Percentiles rank a stretch among this genome's conserved stretches.
These are phyloP conservation scores for Hydropotes inermis DNA, from an alignment of 2,113 vertebrate genomes.

Conservation along the genomic window DNA sequence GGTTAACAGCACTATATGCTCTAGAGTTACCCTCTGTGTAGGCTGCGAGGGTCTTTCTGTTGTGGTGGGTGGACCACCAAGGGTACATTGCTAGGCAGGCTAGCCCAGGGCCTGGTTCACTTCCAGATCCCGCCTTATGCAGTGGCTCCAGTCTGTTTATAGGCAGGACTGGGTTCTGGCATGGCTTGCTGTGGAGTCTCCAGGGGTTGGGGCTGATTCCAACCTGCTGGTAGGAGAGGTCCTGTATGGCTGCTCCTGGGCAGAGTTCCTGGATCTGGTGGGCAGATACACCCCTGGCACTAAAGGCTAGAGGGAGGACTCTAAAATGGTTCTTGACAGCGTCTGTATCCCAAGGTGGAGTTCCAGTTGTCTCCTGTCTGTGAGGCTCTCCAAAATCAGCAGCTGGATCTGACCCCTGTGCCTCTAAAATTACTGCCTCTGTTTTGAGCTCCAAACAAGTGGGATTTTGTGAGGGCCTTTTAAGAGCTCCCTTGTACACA, in stretches of 20 bases:
- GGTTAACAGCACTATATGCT: background rate
- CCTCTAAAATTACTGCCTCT: background rate
- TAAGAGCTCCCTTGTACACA: background rate
- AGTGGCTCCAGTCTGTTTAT: background rate
- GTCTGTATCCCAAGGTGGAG: background rate
- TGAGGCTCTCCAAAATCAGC: background rate
- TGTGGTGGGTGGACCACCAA: background rate
- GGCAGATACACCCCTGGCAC: background rate
- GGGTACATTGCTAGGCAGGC: background rate
- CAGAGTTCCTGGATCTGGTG: background rate
- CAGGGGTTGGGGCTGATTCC: background rate
- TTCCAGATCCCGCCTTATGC: background rate
- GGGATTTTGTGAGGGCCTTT: background rate
- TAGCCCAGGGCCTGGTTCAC: background rate
- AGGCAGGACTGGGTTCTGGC: background rate
- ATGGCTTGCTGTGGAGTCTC: background rate
- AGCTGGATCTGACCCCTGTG: background rate
- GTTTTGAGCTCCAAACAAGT: background rate
- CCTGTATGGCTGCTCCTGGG: background rate
- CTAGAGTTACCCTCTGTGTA: background rate
- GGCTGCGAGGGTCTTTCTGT: background rate
- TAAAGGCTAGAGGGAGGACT: background rate
- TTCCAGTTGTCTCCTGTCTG: background rate
- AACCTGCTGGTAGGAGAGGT: background rate
- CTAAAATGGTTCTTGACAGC: background rate